Conservation (phyloP, 2,888 invertebrate species). For the Diadegma fenestrale region DNA sequence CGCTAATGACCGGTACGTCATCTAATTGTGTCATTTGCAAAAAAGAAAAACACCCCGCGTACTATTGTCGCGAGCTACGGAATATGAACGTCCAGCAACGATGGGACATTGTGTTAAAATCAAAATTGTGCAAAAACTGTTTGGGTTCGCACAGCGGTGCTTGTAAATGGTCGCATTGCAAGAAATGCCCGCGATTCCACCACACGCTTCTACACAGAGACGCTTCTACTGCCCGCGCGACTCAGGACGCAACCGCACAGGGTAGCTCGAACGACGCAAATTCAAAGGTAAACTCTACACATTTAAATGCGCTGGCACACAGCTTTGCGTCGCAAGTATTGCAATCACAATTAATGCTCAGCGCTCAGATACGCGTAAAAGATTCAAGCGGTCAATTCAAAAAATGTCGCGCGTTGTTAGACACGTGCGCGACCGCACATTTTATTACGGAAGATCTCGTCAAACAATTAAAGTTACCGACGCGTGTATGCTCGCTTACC, state of each 20-base stretch:
- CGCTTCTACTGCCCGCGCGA: not conserved
- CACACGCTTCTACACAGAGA: slow-evolving; percentile 48
- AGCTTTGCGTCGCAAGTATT: not conserved
- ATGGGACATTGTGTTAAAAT: slow-evolving; percentile 31
- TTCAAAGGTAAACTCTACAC: slow-evolving; percentile 29
- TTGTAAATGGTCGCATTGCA: slow-evolving; percentile 45
- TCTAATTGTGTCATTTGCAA: slow-evolving; percentile 41
- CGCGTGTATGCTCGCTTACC: slow-evolving; percentile 53
- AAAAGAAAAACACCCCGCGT: slow-evolving; percentile 39
- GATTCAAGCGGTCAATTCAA: slow-evolving; percentile 33
- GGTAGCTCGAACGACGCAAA: not conserved
- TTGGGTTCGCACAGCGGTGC: slow-evolving; percentile 33
- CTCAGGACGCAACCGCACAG: not conserved
- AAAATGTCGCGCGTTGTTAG: slow-evolving; percentile 61
- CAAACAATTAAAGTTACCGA: slow-evolving; percentile 40
- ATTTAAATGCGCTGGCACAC: not conserved
- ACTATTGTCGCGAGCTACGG: slow-evolving; percentile 46
- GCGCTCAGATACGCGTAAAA: slow-evolving; percentile 53
- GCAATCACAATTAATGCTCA: slow-evolving; percentile 62
- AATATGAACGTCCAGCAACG: slow-evolving; percentile 29
- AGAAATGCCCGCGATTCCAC: slow-evolving; percentile 28
- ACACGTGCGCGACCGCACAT: slow-evolving; percentile 42
- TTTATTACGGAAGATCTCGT: slow-evolving; percentile 59
- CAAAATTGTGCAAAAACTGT: slow-evolving; percentile 50
- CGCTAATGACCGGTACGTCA: slow-evolving; percentile 33